phyloP scores from a whole-genome alignment of 1,140 invertebrate genomes.

The Lasioglossum baleicum region DNA sequence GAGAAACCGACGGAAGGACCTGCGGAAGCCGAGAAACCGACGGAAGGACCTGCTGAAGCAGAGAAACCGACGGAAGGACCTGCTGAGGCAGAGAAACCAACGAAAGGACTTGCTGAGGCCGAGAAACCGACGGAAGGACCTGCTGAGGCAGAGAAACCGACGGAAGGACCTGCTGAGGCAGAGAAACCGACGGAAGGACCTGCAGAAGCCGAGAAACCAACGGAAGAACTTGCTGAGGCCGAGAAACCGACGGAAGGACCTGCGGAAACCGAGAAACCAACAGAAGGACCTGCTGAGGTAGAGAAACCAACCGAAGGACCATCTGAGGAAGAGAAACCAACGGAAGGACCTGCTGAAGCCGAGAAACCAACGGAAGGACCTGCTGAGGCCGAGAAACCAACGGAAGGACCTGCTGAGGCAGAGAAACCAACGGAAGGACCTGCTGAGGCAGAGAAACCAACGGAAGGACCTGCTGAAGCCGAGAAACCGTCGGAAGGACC shows the following conservation, averaged over 20 bases:
- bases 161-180: conserved; percentile 44
- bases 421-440: conserved; percentile 35
- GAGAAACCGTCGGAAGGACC: conserved; percentile 10
- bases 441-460: neutral
- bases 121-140: conserved; percentile 15
- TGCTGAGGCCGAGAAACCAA: conserved; percentile 13
- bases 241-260: conserved; percentile 40
- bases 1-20: conserved; percentile 8
- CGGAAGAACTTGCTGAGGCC: conserved; percentile 10
- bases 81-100: conserved; percentile 36
- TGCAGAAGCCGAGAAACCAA: conserved; percentile 2
- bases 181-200: conserved; percentile 4
- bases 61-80: conserved; percentile 39
- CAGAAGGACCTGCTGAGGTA: too few species aligned
- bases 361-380: conserved; percentile 27
- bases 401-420: neutral
- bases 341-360: conserved; percentile 46
- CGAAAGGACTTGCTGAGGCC: too few species aligned
- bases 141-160: conserved; percentile 27
- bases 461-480: conserved; percentile 13
- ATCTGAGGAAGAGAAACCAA: conserved; percentile 28
- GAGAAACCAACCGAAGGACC: conserved; percentile 11
- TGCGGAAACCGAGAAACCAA: conserved; percentile 30
- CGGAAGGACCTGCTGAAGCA: neutral
- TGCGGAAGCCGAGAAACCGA: conserved; percentile 26